Conservation (phyloP, 1,140 invertebrate genomes). For the Patella vulgata region DNA sequence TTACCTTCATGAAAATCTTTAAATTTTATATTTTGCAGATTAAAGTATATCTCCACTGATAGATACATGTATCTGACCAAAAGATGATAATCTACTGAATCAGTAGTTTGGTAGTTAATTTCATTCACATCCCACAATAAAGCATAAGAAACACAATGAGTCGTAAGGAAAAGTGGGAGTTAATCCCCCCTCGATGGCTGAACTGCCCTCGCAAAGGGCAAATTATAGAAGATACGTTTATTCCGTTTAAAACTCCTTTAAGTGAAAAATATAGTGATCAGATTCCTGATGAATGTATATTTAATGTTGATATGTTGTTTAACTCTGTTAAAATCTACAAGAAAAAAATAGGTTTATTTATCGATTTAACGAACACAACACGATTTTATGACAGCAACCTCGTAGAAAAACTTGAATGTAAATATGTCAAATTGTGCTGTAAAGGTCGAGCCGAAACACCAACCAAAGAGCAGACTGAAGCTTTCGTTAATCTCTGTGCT, state of each 20-base stretch:
- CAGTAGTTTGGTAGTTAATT: too few species aligned
- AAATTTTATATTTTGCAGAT: too few species aligned
- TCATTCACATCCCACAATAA: too few species aligned
- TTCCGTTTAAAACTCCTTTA: conserved; percentile 94
- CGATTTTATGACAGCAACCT: conserved; percentile 88
- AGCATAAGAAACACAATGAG: conserved; percentile 5
- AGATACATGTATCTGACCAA: too few species aligned
- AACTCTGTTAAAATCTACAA: conserved; percentile 70
- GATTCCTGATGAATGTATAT: conserved; percentile 82
- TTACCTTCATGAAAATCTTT: too few species aligned
- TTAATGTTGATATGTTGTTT: conserved; percentile 83
- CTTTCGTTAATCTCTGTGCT: conserved; percentile 82
- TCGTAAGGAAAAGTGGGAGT: conserved; percentile 50
- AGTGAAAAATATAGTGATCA: conserved; percentile 80
- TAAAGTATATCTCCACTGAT: too few species aligned
- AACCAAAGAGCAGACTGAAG: conserved; percentile 78
- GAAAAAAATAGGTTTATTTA: conserved; percentile 92
- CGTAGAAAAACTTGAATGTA: conserved; percentile 78
- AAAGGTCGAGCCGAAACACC: conserved; percentile 77
- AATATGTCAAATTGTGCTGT: conserved; percentile 88
- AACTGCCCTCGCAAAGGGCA: conserved; percentile 87
- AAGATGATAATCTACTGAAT: too few species aligned
- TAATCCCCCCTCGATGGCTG: conserved; percentile 87
- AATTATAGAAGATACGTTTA: conserved; percentile 74
- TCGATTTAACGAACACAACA: conserved; percentile 94